Evolutionary conservation across 2,113 vertebrate species (phyloP), one percentile per base, ranked within the genome.

Genomic region (Austrofundulus limnaeus): DNA sequence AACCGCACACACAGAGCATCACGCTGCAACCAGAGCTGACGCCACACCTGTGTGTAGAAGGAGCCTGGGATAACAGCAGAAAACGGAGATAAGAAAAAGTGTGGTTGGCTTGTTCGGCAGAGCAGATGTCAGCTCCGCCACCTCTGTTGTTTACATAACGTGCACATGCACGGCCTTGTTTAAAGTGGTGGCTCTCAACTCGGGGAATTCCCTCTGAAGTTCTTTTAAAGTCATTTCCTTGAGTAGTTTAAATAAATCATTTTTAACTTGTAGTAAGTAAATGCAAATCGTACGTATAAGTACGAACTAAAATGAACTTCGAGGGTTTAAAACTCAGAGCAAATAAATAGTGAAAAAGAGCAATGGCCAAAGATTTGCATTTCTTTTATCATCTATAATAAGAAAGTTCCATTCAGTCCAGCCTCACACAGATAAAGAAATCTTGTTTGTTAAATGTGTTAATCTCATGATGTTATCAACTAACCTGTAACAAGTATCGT

Each of bases 91-190:
- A 80, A 77, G 72, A 38, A 28, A 37, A 37, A 58, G 57, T 64
- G 75, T 13, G 71, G 74, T 60, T 31, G 59, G 23, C 42, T 42
- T 48, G 55, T 70, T 61, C 16, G 56, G 56, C 55, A 38, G 45
- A 71, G 72, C 69, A 77, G 59, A 77, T 74, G 72, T 77, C 60
- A 43, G 28, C 66, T 61, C 47, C 3, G 31, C 49, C 15, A 38
- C 54, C 28, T n/a, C 14, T 17, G n/a, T 41, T n/a, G 50, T 68
- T 81, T 37, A 63, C 55, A 38, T n/a, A 16, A 19, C 16, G 37
- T 23, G n/a, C 48, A 59, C 25, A 38, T 16, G 37, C 16, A 39
- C 38, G 53, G 28, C n/a, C 48, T 28, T 54, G 38, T 56, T 37
- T 23, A 24, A 53, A 73, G 38, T n/a, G 24, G 49, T 16, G 23